phyloP scores from a whole-genome alignment of 2,888 invertebrate genomes.

The Parthenolecanium corni region DNA sequence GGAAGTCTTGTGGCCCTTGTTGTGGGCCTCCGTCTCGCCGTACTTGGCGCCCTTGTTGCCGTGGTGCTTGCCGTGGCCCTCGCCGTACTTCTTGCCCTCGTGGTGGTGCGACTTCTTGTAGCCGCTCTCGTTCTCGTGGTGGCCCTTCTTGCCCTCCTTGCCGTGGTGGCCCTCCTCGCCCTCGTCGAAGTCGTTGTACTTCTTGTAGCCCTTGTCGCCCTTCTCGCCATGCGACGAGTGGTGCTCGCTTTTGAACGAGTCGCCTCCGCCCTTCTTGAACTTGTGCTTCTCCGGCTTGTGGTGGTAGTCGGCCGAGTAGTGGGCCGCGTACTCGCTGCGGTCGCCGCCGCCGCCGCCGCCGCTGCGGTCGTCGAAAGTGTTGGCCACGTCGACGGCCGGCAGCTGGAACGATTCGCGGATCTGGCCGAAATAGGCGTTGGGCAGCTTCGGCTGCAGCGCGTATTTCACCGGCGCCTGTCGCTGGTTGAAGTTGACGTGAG shows the following conservation, averaged over 20 bases:
- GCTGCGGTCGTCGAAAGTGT: slow-evolving; percentile 48
- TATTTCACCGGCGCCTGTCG: slow-evolving; percentile 27
- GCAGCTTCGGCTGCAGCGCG: slow-evolving; percentile 2
- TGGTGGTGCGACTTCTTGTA: slow-evolving; percentile 51
- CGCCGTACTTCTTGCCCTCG: slow-evolving; percentile 52
- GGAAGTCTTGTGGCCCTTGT: slow-evolving; percentile 62
- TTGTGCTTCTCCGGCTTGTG: slow-evolving; percentile 29
- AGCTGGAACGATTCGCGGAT: neutral
- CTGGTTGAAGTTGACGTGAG: slow-evolving; percentile 13
- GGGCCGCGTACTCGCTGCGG: slow-evolving; percentile 46
- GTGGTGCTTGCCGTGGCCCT: slow-evolving; percentile 54
- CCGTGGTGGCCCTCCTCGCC: slow-evolving; percentile 56
- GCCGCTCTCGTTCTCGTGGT: slow-evolving; percentile 52
- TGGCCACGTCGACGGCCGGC: slow-evolving; percentile 35
- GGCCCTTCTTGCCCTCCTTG: slow-evolving; percentile 51
- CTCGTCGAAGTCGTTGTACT: slow-evolving; percentile 49
- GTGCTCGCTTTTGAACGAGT: slow-evolving; percentile 46
- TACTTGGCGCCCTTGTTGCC: slow-evolving; percentile 54
- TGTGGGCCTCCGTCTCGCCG: slow-evolving; percentile 60
- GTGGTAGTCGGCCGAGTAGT: slow-evolving; percentile 43
- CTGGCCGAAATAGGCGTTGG: neutral
- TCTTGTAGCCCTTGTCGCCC: slow-evolving; percentile 56
- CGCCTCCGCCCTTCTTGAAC: slow-evolving; percentile 43
- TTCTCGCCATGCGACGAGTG: slow-evolving; percentile 48
- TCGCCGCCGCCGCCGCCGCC: slow-evolving; percentile 52